Evolutionary conservation across 2,888 invertebrate species (phyloP).

Genomic region (Parasteatoda lunata): DNA sequence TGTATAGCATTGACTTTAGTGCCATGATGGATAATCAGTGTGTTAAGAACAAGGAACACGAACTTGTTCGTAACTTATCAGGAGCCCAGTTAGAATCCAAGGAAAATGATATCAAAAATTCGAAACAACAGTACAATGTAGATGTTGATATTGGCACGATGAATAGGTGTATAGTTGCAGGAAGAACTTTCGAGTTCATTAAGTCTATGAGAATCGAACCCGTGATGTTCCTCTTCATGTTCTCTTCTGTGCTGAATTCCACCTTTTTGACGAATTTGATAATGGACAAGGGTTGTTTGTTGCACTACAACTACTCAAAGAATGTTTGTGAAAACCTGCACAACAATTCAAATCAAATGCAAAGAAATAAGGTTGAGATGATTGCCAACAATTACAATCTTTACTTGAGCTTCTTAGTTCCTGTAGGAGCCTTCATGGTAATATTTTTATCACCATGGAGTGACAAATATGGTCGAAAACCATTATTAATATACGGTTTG

Average conservation of each 20-base stretch:
- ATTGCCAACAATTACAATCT: constrained; percentile 55
- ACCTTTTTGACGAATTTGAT: constrained; percentile 57
- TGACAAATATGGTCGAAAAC: constrained; percentile 68
- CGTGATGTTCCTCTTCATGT: constrained; percentile 66
- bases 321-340: not conserved
- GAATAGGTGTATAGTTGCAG: no score
- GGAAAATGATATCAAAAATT: no score
- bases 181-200: no score
- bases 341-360: not conserved
- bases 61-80: no score
- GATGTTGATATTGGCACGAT: no score
- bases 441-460: constrained; percentile 67
- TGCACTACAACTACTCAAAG: constrained; percentile 44
- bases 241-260: constrained; percentile 42
- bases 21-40: no score
- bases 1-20: no score
- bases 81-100: no score
- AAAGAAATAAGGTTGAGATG: constrained; percentile 32
- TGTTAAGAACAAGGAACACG: no score
- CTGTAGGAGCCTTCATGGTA: constrained; percentile 44
- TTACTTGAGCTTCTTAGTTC: constrained; percentile 47
- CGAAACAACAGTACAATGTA: no score
- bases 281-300: constrained; percentile 58
- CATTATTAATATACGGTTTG: constrained; percentile 46
- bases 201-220: constrained; percentile 41